These are phyloP conservation scores for Drosophila quadrilineata DNA, from an alignment of 1,140 invertebrate species.

Conservation along the genomic window DNA sequence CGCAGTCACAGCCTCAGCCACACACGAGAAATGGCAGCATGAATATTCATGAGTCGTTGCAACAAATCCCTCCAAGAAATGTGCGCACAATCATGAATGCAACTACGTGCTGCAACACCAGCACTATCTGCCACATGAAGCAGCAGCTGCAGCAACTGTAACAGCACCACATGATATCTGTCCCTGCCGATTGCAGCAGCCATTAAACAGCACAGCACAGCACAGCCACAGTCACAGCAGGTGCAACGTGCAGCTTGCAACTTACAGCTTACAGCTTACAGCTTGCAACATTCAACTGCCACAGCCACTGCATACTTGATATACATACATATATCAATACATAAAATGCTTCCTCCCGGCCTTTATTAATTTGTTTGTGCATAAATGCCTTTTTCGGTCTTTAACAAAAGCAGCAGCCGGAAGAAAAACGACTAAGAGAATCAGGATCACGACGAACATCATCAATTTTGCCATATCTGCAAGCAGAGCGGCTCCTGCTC, in stretches of 20 bases:
- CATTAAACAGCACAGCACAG: conserved; percentile 48
- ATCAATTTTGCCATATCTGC: conserved; percentile 59
- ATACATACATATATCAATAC: no score
- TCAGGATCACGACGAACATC: conserved; percentile 44
- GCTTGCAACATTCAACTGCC: conserved; percentile 10
- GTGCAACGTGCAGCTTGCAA: conserved; percentile 18
- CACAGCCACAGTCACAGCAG: no score
- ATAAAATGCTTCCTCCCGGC: conserved; percentile 32
- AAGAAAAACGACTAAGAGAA: no score
- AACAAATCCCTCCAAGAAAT: conserved; percentile 55
- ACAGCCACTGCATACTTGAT: conserved; percentile 40
- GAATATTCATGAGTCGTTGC: conserved; percentile 64
- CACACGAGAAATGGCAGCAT: conserved; percentile 12
- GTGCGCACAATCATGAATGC: conserved; percentile 24
- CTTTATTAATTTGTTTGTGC: conserved; percentile 63
- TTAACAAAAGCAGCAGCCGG: no score
- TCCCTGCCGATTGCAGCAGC: conserved; percentile 33
- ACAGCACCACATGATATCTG: conserved; percentile 6
- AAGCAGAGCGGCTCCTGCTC: conserved; percentile 23
- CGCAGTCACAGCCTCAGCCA: not conserved
- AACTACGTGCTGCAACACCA: conserved; percentile 2
- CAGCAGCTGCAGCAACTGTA: not conserved
- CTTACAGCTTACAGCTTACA: no score
- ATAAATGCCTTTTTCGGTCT: no score
- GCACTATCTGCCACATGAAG: not conserved